Base-by-base conservation (phyloP, 1,140 invertebrate species). In the Vanessa tameamea region DNA sequence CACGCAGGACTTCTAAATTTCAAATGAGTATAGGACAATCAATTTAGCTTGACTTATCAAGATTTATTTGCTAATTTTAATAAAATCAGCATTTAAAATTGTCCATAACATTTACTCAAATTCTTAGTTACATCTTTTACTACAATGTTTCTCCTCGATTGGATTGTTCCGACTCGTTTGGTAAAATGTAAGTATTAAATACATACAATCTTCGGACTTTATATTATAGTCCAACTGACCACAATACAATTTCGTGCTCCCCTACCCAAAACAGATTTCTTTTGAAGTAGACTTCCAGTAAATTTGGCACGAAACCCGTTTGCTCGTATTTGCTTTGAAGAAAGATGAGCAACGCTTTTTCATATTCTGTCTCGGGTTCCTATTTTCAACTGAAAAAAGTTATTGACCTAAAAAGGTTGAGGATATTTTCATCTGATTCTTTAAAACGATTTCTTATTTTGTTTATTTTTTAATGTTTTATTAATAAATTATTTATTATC, bases 261-360 rank as follows among this genome's bases (percentile, higher is more conserved):
- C 64, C 47, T 72, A 20, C 68, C 76, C 77, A 77, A 81, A 80
- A 53, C 63, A 75, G 76, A 83, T 82, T 84, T 81, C 83, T 84
- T 86, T 85, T 81, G 78, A 80, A 80, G 79, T 81, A 74, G 59
- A 64, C 80, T 85, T 87, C 81, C 81, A 74, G 77, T 85, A 83
- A 84, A 84, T 87, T 88, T 83, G 79, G 80, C 80, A 80, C 78
- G 72, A 76, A 66, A 69, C 69, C 63, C 69, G 72, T 81, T 65
- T 72, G 66, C 71, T 57, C 55, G 63, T 67, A 73, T 73, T 75
- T 66, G 67, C 63, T 70, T 73, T 77, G 63, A 65, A 51, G 65
- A 72, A 68, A 64, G 76, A 72, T 69, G 64, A 63, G 67, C 76
- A 70, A 43, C 50, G 77, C 64, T 14, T 72, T 71, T 72, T 70